Base-by-base conservation (phyloP, 2,888 invertebrate species). In the Trissolcus brochymenae region DNA sequence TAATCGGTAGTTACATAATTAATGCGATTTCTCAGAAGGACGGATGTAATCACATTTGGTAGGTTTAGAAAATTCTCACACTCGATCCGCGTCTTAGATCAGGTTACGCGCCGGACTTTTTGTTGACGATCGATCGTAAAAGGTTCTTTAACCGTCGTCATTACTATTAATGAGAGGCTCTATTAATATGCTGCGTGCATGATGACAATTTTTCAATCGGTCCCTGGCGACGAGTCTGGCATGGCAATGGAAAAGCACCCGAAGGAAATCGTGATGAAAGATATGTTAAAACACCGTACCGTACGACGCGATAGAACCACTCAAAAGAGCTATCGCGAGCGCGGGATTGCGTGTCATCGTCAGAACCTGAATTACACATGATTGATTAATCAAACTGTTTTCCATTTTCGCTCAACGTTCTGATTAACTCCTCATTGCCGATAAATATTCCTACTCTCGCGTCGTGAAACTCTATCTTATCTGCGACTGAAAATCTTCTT, bases 101-200 rank as follows among this genome's bases (percentile, higher is more conserved):
- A 13, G 43, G 53, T 57, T 71, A 51, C 59, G 4, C 25, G 50
- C 16, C 19, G 17, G 21, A 13, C 54, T 59, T 71, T 70, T 62
- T 56, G 60, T 17, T 14, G 17, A 16, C 35, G 21, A 61, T 70
- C 61, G 43, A 50, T 70, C 70, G 70, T 54, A 55, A 67, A 53
- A 25, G 65, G 43, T 41, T 60, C 54, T 60, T 54, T 53, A 54
- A 46, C 60, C 54, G 40, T 54, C 53, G 40, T 68, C 68, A 60
- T 68, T 68, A 60, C 68, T 68, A 68, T 68, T 68, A 60, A 60
- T 60, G 60, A 68, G 68, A 54, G 13, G 51, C n/a, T 54, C 29
- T 60, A 68, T 68, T 68, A 68, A 68, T 68, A 68, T 67, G 59
- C 57, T 13, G 55, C 35, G 19, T 61, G 40, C 51, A 29, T 25